Percentiles rank a stretch among this genome's conserved stretches.
These are phyloP conservation scores for Monoplex corrugatus DNA, from an alignment of 2,888 invertebrate genomes.

Conservation along the genomic window DNA sequence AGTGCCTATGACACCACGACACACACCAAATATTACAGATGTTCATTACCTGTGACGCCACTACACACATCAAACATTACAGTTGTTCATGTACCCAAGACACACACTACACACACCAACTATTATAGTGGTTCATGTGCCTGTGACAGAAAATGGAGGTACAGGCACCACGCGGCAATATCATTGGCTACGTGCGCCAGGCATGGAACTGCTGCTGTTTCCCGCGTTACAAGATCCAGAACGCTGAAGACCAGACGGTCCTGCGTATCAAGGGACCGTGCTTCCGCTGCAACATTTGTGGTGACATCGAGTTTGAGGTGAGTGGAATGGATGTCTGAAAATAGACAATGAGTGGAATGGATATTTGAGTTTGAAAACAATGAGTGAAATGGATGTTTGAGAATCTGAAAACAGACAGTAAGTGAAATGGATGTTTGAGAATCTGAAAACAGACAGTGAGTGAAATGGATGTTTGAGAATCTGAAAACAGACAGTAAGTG, in stretches of 20 bases:
- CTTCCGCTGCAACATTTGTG: conserved; percentile 90
- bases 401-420: no score
- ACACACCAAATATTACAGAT: no score
- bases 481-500: no score
- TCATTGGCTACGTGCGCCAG: conserved; percentile 77
- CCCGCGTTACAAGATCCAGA: conserved; percentile 75
- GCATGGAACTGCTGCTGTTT: conserved; percentile 77
- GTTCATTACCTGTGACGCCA: neutral
- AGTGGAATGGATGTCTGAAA: no score
- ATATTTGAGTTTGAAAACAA: no score
- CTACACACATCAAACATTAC: neutral
- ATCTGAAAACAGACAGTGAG: no score
- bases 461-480: no score
- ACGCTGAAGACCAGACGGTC: conserved; percentile 74
- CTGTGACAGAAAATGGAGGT: conserved; percentile 75
- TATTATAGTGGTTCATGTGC: neutral
- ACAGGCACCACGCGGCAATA: conserved; percentile 75
- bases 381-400: no score
- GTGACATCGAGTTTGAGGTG: conserved; percentile 89
- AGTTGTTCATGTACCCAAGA: neutral
- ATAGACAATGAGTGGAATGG: no score
- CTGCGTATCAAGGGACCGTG: conserved; percentile 81
- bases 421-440: no score
- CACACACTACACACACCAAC: neutral
- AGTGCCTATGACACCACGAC: no score